Evolutionary conservation across 2,113 vertebrate genomes (phyloP), one percentile per base, ranked within the genome.

Genomic region (Beaufortia kweichowensis): DNA sequence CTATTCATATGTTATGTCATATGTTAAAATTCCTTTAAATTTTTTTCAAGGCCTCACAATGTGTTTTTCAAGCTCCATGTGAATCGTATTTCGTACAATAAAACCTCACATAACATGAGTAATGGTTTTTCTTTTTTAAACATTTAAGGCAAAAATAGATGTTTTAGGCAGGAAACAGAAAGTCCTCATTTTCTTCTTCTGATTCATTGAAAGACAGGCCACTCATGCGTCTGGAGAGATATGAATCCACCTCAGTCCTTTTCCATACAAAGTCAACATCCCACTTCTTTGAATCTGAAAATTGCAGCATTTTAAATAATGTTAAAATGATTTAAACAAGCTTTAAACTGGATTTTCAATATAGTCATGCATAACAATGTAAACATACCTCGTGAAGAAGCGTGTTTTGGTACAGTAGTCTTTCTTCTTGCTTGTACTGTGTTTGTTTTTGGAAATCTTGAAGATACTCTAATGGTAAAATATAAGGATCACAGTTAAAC

Each of bases 41-140:
- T 84, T 75, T 46, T 46, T 26, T 71, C 74, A 23, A 69, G 67
- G 65, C 69, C 79, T 21, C 84, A 46, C 70, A 80, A 79, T 75
- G 71, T 81, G 56, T 48, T 75, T 48, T 85, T 74, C 78, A 80
- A 73, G 10, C 59, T 61, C 66, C 31, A 64, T 86, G 33, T 76
- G 26, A 79, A 24, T 59, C 39, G 71, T 88, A 39, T 81, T 78
- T 80, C 80, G 79, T 78, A 86, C 57, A 91, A 91, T 90, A 91
- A 91, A 64, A 79, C 77, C 39, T 70, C 41, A 83, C 83, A 83
- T 83, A 85, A 84, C 78, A 53, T 69, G 53, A 84, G 10, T 0
- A 24, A 9, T 66, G 64, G 9, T 46, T 35, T 63, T 41, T 48
- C 26, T 23, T 63, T 33, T 41, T 59, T 63, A 41, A n/a, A n/a